A percentile compares a stretch with the other conserved stretches of the same genome.
phyloP scores from a whole-genome alignment of 1,140 invertebrate genomes.

The Aphelinus certus region DNA sequence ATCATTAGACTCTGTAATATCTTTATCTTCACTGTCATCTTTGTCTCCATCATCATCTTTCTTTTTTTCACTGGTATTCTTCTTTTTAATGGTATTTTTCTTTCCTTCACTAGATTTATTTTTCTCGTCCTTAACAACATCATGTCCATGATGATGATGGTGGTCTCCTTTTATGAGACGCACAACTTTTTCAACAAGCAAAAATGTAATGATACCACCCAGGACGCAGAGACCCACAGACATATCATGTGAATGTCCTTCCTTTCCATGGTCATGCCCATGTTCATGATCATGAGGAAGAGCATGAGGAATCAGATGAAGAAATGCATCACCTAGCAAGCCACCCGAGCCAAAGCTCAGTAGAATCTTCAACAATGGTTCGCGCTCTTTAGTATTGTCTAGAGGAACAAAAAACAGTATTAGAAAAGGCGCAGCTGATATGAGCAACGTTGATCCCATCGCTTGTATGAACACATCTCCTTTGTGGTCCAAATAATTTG shows the following conservation, averaged over 20 bases:
- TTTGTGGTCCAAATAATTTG: conserved; percentile 48
- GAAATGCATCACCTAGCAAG: conserved; percentile 93
- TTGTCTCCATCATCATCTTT: conserved; percentile 45
- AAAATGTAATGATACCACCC: conserved; percentile 89
- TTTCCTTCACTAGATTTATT: conserved; percentile 64
- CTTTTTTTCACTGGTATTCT: conserved; percentile 44
- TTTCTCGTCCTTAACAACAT: conserved; percentile 51
- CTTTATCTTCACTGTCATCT: conserved; percentile 40
- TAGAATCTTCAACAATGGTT: conserved; percentile 87
- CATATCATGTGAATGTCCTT: conserved; percentile 77
- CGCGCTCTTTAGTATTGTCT: conserved; percentile 84
- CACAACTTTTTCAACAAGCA: conserved; percentile 93
- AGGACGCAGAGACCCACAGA: conserved; percentile 90
- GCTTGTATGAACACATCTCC: conserved; percentile 81
- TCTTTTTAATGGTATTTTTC: conserved; percentile 55
- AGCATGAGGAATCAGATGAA: conserved; percentile 96
- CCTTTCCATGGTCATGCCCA: conserved; percentile 69
- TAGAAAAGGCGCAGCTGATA: conserved; percentile 93
- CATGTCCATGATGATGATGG: conserved; percentile 69
- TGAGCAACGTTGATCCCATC: conserved; percentile 87
- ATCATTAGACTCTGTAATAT: neutral
- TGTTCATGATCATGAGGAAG: conserved; percentile 72
- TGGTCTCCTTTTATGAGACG: conserved; percentile 85
- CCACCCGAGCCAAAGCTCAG: conserved; percentile 95
- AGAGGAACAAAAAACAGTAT: conserved; percentile 94